phyloP scores from a whole-genome alignment of 2,888 invertebrate species.

The Cartodere bifasciata region DNA sequence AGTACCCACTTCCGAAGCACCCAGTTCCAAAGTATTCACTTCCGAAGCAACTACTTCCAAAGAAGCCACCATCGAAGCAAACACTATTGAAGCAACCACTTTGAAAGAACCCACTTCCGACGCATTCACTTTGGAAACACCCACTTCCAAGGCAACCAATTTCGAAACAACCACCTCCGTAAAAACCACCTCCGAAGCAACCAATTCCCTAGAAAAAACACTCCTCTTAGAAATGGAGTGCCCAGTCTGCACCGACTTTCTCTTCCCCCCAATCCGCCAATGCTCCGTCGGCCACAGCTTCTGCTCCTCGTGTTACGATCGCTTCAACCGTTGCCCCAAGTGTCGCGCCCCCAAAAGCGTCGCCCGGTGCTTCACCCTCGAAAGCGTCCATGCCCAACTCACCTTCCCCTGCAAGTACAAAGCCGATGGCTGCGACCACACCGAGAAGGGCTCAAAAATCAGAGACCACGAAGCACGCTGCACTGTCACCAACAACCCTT shows the following conservation, averaged over 20 bases:
- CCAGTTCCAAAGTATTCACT: too few species aligned
- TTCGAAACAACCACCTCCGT: too few species aligned
- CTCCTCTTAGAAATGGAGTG: slow-evolving; percentile 12
- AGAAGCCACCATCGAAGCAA: too few species aligned
- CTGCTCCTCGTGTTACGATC: slow-evolving; percentile 10
- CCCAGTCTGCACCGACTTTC: slow-evolving; percentile 10
- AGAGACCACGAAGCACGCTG: slow-evolving; percentile 7
- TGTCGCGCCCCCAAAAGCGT: slow-evolving; percentile 9
- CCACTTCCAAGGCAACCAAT: too few species aligned
- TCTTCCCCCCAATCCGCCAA: slow-evolving; percentile 10
- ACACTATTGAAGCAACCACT: too few species aligned
- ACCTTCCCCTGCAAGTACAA: slow-evolving; percentile 9
- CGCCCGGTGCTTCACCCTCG: slow-evolving; percentile 8
- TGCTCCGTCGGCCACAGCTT: slow-evolving; percentile 10
- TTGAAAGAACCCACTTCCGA: too few species aligned
- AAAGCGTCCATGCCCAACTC: slow-evolving; percentile 8
- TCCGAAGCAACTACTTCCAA: too few species aligned
- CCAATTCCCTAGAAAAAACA: too few species aligned
- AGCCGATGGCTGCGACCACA: slow-evolving; percentile 6
- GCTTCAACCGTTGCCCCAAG: slow-evolving; percentile 7
- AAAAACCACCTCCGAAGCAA: too few species aligned
- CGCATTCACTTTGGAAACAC: too few species aligned
- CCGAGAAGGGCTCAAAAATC: slow-evolving; percentile 2
- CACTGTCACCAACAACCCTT: slow-evolving; percentile 2
- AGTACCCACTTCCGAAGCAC: too few species aligned